Conservation (phyloP, 2,888 invertebrate species). For the Seladonia tumulorum region DNA sequence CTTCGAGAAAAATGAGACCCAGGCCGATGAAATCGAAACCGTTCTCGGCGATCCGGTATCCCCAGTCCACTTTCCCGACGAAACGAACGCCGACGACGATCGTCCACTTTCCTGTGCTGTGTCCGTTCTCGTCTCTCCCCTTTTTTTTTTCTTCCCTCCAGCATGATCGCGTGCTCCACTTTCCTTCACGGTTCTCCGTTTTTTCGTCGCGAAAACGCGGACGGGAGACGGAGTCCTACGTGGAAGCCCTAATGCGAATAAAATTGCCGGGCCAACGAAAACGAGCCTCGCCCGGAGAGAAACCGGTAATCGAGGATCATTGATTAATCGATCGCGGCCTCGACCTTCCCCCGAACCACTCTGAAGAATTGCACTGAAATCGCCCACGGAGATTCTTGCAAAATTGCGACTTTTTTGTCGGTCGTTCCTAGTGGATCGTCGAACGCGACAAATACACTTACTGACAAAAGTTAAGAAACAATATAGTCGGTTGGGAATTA, state of each 20-base stretch:
- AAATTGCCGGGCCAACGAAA: slow-evolving; percentile 58
- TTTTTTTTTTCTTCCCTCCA: slow-evolving; percentile 9
- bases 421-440: too few species aligned
- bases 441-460: too few species aligned
- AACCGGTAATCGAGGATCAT: slow-evolving; percentile 6
- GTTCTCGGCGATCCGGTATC: slow-evolving; percentile 63
- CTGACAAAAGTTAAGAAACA: too few species aligned
- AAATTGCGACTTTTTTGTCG: neutral
- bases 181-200: neutral
- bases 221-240: neutral
- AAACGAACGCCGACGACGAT: slow-evolving; percentile 57
- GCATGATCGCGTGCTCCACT: slow-evolving; percentile 44
- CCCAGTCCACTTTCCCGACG: slow-evolving; percentile 69
- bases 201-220: slow-evolving; percentile 22
- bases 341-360: neutral
- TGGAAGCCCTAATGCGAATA: slow-evolving; percentile 66
- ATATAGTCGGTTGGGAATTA: too few species aligned
- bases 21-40: slow-evolving; percentile 70
- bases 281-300: slow-evolving; percentile 20
- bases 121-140: slow-evolving; percentile 26
- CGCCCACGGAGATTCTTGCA: neutral
- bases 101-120: slow-evolving; percentile 64
- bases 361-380: neutral
- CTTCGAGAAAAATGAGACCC: slow-evolving; percentile 61
- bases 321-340: neutral